Percentiles rank a stretch among this genome's conserved stretches.
Evolutionary conservation across 2,797 vertebrate species (phyloP).

Genomic region (Poeciliopsis infans): DNA sequence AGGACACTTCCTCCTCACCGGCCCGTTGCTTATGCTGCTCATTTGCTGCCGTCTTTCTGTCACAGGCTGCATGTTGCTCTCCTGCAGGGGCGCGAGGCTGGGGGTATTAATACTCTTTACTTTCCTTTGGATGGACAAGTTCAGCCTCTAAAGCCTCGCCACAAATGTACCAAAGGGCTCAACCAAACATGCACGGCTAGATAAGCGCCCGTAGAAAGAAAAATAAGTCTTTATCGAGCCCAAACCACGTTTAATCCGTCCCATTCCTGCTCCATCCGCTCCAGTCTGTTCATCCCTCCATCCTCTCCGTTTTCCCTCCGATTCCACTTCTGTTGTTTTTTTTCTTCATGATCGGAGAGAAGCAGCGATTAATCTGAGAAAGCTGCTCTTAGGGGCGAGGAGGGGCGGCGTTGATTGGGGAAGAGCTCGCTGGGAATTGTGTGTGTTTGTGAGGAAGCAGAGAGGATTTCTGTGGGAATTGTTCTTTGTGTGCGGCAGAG

Average conservation of each 20-base stretch:
- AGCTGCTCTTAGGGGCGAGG: constrained; percentile 77
- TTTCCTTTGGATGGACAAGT: constrained; percentile 44
- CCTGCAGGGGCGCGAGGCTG: not conserved
- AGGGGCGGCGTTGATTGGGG: constrained; percentile 68
- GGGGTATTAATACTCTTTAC: constrained; percentile 55
- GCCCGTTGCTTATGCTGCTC: constrained; percentile 36
- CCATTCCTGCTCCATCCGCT: constrained; percentile 61
- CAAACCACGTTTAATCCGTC: constrained; percentile 82
- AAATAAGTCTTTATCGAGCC: constrained; percentile 82
- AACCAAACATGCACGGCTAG: constrained; percentile 75
- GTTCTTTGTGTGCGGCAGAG: constrained; percentile 19
- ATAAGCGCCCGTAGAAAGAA: constrained; percentile 79
- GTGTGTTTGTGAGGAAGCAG: constrained; percentile 33
- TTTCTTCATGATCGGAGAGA: constrained; percentile 54
- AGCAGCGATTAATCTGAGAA: constrained; percentile 77
- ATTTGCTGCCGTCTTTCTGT: constrained; percentile 30
- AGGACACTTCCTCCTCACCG: constrained; percentile 37
- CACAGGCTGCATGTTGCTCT: constrained; percentile 16
- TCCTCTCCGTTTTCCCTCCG: constrained; percentile 39
- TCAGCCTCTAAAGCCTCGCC: constrained; percentile 50
- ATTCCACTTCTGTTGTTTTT: constrained; percentile 47
- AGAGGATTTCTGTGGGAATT: constrained; percentile 57
- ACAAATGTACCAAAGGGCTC: constrained; percentile 54
- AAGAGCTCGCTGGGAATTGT: constrained; percentile 65
- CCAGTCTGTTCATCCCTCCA: constrained; percentile 46